Evolutionary conservation across 1,140 invertebrate species (phyloP).

Genomic region (Nephila pilipes): DNA sequence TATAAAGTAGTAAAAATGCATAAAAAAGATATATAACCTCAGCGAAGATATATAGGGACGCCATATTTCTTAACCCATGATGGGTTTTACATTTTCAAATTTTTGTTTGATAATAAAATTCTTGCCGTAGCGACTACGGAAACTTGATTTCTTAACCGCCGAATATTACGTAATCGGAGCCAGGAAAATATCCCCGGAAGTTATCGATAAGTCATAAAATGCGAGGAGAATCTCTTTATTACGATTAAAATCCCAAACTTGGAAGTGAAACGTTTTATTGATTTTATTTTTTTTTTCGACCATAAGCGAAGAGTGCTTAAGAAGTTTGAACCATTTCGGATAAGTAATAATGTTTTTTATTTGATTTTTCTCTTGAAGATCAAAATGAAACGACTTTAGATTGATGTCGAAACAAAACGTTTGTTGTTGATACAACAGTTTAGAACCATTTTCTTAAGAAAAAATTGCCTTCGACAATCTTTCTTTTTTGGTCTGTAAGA

Average conservation of each 20-base stretch:
- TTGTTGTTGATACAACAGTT: neutral
- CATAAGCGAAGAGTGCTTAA: neutral
- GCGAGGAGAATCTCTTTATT: constrained; percentile 2
- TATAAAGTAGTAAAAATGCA: neutral
- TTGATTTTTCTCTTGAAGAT: neutral
- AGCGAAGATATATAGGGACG: neutral
- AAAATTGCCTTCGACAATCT: neutral
- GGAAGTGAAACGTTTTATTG: neutral
- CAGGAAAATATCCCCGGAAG: neutral
- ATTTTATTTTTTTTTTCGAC: constrained; percentile 4
- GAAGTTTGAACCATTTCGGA: neutral
- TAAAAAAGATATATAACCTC: neutral
- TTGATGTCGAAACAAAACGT: neutral
- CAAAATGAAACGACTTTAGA: neutral
- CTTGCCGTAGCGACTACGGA: neutral
- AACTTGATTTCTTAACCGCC: neutral
- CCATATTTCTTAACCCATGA: neutral
- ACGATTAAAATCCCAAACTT: constrained; percentile 8
- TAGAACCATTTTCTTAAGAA: neutral
- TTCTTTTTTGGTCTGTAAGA: neutral
- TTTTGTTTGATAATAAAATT: constrained; percentile 36
- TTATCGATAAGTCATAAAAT: constrained; percentile 26
- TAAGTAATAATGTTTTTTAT: neutral
- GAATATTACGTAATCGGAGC: no score
- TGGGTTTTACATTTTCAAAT: no score